Evolutionary conservation across 2,797 vertebrate species (phyloP).

Genomic region (Tolypeutes matacus): DNA sequence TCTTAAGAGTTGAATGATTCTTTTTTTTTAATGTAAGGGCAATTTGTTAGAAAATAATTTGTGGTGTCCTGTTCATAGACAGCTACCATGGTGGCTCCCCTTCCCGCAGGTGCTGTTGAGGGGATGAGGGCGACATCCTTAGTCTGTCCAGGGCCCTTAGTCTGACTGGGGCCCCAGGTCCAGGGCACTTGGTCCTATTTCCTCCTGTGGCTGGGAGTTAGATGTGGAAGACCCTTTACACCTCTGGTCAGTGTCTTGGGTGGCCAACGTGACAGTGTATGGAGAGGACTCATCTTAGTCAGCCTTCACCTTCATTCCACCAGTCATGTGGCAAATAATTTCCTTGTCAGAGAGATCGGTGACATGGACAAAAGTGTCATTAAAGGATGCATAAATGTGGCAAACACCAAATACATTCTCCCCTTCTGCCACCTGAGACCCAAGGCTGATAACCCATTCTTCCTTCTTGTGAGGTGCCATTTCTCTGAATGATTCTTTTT

Average conservation of each 20-base stretch:
- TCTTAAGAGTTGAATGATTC: slow-evolving; percentile 13
- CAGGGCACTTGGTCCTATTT: slow-evolving; percentile 88
- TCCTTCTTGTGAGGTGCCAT: slow-evolving; percentile 99
- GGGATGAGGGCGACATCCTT: too few species aligned
- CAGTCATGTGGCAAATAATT: slow-evolving; percentile 98
- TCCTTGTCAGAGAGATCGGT: slow-evolving; percentile 98
- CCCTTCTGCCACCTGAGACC: slow-evolving; percentile 97
- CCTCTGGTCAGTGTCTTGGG: slow-evolving; percentile 97
- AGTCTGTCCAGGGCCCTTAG: too few species aligned
- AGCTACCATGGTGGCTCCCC: too few species aligned
- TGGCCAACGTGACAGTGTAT: slow-evolving; percentile 97
- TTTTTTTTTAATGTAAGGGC: not conserved
- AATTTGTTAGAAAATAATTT: too few species aligned
- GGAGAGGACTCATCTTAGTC: slow-evolving; percentile 98
- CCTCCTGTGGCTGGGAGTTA: slow-evolving; percentile 97
- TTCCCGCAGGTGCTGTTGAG: too few species aligned
- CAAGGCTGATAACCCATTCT: slow-evolving; percentile 98
- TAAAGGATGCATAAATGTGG: slow-evolving; percentile 99
- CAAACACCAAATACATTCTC: slow-evolving; percentile 98
- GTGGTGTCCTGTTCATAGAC: too few species aligned
- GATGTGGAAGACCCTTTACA: slow-evolving; percentile 98
- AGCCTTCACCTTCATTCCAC: slow-evolving; percentile 99
- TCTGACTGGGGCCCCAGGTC: not conserved
- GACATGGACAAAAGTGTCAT: slow-evolving; percentile 98
- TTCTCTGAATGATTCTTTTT: slow-evolving; percentile 76